phyloP scores from a whole-genome alignment of 1,140 invertebrate genomes.

The Lerema accius region DNA sequence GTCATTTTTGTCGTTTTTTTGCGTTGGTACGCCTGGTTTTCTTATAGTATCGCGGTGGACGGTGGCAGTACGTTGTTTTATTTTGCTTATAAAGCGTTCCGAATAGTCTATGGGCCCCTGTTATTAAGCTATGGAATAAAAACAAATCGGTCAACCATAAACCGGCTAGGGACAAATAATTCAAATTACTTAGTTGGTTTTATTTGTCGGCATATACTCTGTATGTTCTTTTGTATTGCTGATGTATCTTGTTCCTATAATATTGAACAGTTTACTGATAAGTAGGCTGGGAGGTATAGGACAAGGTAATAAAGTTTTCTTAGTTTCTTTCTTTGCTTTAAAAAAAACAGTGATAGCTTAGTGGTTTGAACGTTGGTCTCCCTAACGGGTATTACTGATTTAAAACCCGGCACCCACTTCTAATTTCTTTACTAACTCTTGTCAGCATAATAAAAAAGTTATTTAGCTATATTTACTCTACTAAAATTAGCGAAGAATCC shows the following conservation, averaged over 20 bases:
- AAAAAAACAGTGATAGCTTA: too few relatives aligned
- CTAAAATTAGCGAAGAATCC: too few relatives aligned
- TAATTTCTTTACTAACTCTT: too few relatives aligned
- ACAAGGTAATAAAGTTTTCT: constrained; percentile 5
- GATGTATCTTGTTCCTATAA: constrained; percentile 22
- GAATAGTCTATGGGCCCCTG: constrained; percentile 53
- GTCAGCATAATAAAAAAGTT: too few relatives aligned
- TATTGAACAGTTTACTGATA: constrained; percentile 6
- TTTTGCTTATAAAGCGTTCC: constrained; percentile 52
- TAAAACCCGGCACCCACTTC: too few relatives aligned
- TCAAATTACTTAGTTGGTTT: constrained; percentile 32
- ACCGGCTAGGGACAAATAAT: constrained; percentile 29
- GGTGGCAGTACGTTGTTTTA: constrained; percentile 62
- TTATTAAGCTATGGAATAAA: constrained; percentile 51
- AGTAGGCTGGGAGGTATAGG: constrained; percentile 1
- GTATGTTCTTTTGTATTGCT: constrained; percentile 24
- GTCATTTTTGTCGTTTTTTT: constrained; percentile 76
- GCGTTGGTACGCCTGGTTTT: constrained; percentile 54
- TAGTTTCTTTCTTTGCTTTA: too few relatives aligned
- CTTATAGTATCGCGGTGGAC: constrained; percentile 64
- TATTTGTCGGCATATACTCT: constrained; percentile 27
- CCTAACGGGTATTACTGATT: too few relatives aligned
- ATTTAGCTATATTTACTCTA: too few relatives aligned
- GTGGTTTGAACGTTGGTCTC: too few relatives aligned
- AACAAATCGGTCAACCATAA: constrained; percentile 34